Percentiles rank a stretch among this genome's conserved stretches.
phyloP scores from a whole-genome alignment of 2,888 invertebrate species.

The Strigamia crassipes region DNA sequence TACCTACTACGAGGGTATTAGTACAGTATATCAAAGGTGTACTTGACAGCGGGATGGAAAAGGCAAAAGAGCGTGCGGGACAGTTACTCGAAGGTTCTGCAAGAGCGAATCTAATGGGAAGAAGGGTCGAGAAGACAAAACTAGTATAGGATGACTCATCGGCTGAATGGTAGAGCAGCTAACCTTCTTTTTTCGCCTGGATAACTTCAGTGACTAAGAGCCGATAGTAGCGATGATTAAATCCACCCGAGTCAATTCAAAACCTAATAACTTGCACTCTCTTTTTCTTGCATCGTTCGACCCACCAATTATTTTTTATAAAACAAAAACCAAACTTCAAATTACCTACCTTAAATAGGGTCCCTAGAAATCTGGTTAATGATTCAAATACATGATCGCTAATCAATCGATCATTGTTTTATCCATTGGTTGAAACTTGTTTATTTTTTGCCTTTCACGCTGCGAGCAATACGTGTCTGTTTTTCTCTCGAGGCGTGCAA shows the following conservation, averaged over 20 bases:
- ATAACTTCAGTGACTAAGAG: background rate
- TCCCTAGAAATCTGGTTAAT: too few relatives aligned
- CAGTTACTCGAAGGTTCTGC: constrained; percentile 14
- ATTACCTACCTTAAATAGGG: too few relatives aligned
- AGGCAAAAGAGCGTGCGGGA: background rate
- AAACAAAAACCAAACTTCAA: too few relatives aligned
- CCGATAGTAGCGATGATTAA: background rate
- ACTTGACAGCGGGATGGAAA: background rate
- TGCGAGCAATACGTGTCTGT: background rate
- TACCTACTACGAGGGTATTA: too few relatives aligned
- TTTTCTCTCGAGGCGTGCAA: background rate
- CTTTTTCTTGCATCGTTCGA: too few relatives aligned
- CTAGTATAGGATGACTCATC: constrained; percentile 7
- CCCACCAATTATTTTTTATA: too few relatives aligned
- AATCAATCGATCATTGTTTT: too few relatives aligned
- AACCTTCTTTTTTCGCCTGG: background rate
- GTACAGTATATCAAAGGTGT: background rate
- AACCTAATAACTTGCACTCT: too few relatives aligned
- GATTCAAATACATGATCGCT: too few relatives aligned
- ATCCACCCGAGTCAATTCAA: background rate
- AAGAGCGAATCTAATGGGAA: background rate
- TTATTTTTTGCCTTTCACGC: background rate
- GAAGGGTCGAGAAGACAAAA: background rate
- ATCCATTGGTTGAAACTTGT: background rate
- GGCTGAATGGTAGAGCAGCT: constrained; percentile 16